Evolutionary conservation across 2,888 invertebrate species (phyloP), one percentile per base, ranked within the genome.

Genomic region (Himalopsyche tibetana): DNA sequence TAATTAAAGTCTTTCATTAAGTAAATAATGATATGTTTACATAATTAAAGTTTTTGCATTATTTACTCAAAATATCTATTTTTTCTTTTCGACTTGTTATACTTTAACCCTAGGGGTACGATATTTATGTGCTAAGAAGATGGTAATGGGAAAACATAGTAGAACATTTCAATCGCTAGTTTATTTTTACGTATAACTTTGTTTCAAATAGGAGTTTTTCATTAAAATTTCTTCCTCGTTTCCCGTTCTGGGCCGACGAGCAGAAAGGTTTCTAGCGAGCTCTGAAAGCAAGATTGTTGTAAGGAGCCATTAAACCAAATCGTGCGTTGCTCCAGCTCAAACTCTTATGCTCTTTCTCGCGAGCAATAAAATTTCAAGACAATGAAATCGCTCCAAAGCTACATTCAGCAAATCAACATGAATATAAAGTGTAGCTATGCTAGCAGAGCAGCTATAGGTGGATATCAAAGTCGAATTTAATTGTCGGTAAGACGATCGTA

Each of bases 311-410:
- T 83, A 86, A 86, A 83, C 84, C 80, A 74, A 74, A 74, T 74
- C 74, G 74, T 74, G 74, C 74, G 74, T 74, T 74, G 80, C 83
- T 56, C 86, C 81, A 84, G 63, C 83, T 80, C 86, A 83, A 86
- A 86, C 86, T 85, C 56, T 45, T 80, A 82, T 82, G 82, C 85
- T 85, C 82, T 69, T 69, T 69, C 85, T 79, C 82, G 55, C 51
- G 42, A 63, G 84, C 81, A 84, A 83, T 86, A 86, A 86, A 86
- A 86, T 81, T 83, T 45, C 83, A 86, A 86, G 86, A 86, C 86
- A 86, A 86, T 86, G 86, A 86, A 86, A 86, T 36, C 15, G 74
- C 74, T 74, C 28, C 74, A 36, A 74, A 74, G 74, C 36, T 74
- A 74, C 86, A 81, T 51, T 84, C 83, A 81, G 40, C 80, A 83